Evolutionary conservation across 2,113 vertebrate genomes (phyloP).

Genomic region (Sorex fumeus): DNA sequence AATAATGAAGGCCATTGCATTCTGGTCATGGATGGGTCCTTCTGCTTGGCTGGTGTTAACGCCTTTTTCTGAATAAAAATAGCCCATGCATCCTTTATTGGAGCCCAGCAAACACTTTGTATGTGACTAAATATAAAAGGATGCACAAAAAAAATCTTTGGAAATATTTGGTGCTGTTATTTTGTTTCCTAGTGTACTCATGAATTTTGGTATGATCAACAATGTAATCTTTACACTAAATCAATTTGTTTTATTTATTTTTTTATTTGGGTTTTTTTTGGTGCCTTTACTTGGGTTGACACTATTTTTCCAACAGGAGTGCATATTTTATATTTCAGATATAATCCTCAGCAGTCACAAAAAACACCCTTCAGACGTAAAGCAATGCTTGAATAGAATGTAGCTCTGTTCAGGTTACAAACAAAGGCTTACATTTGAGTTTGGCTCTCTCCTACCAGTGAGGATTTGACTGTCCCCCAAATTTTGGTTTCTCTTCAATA

Average conservation of each 20-base stretch:
- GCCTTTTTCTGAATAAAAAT: slow-evolving; percentile 86
- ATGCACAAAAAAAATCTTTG: slow-evolving; percentile 75
- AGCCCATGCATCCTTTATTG: slow-evolving; percentile 85
- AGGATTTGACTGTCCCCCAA: neutral
- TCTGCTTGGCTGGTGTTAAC: slow-evolving; percentile 87
- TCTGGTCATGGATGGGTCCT: slow-evolving; percentile 89
- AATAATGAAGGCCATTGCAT: slow-evolving; percentile 90
- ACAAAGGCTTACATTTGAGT: neutral
- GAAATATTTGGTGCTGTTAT: slow-evolving; percentile 61
- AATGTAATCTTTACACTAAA: slow-evolving; percentile 69
- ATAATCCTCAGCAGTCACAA: slow-evolving; percentile 17
- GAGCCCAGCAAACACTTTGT: slow-evolving; percentile 84
- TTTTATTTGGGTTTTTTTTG: neutral
- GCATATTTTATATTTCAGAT: neutral
- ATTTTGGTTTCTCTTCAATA: slow-evolving; percentile 5
- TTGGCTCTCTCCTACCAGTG: neutral
- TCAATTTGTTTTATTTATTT: slow-evolving; percentile 2
- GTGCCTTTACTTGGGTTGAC: slow-evolving; percentile 67
- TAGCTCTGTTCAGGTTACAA: accelerated
- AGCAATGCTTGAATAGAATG: neutral
- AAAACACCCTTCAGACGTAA: neutral
- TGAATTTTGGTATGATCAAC: slow-evolving; percentile 64
- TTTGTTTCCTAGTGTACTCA: slow-evolving; percentile 10
- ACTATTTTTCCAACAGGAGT: slow-evolving; percentile 68
- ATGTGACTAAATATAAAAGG: slow-evolving; percentile 79